Evolutionary conservation across 2,888 invertebrate species (phyloP), one percentile per base, ranked within the genome.

Genomic region (Eudemis profundana): DNA sequence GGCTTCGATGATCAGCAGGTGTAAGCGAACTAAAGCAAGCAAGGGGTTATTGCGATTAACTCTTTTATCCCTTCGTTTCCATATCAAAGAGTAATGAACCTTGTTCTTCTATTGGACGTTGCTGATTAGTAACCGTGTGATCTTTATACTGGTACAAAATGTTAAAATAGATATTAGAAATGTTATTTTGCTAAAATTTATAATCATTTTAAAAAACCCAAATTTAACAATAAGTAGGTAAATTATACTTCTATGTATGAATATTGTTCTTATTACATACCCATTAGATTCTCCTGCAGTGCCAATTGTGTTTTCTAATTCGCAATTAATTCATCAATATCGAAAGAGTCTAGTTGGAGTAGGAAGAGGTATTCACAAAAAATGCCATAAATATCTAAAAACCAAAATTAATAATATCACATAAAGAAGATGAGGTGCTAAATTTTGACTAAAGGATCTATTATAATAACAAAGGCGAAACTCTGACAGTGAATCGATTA

Each of bases 1-100:
- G 90, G 90, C 92, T 92, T 91, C 90, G 83, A 90, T 89, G 89
- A 89, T 92, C 91, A 91, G 92, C 92, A 91, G 92, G 92, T 92
- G 92, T 87, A 90, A 90, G 89, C 86, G 83, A 87, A 88, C 85
- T 88, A 86, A 90, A 87, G 87, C 84, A 90, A 87, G 87, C 84
- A 85, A 91, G 89, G 92, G 91, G 92, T 86, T 90, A 90, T 89
- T 88, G 87, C 89, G 91, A 90, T 90, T 90, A 90, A 90, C 90
- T 90, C 89, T 89, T 91, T 92, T 90, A 90, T 92, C 89, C 91
- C 89, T 87, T 90, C 88, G 90, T 90, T 90, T 90, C 88, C 88
- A 90, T 90, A 89, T 89, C 86, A 90, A 91, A 90, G 90, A 91
- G 89, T 91, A 92, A 90, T 90, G 90, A 91, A 92, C 90, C 90